Evolutionary conservation across 2,113 vertebrate species (phyloP).

Genomic region (Peromyscus leucopus): DNA sequence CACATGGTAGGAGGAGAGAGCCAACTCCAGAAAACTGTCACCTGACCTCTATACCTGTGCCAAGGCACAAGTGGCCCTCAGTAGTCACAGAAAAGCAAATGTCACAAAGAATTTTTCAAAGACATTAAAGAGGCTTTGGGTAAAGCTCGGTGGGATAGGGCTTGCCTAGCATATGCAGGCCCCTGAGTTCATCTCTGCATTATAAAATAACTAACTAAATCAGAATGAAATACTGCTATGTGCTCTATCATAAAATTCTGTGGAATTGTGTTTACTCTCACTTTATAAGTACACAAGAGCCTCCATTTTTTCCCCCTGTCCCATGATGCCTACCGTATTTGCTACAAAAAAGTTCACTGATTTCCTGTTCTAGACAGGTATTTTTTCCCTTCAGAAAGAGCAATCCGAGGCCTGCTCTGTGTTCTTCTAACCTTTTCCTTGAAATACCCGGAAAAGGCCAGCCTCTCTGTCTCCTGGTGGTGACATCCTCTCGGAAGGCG

Average conservation of each 20-base stretch:
- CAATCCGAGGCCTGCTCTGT: background rate
- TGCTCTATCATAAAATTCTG: background rate
- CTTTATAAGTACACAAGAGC: background rate
- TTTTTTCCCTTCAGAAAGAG: conserved; percentile 37
- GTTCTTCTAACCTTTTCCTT: background rate
- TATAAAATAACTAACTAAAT: too few species aligned
- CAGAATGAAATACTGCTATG: background rate
- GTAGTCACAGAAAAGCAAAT: too few species aligned
- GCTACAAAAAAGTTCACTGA: background rate
- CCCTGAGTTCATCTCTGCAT: background rate
- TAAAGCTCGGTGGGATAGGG: background rate
- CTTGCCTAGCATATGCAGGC: background rate
- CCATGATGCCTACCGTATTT: background rate
- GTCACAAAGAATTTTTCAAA: too few species aligned
- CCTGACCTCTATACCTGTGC: background rate
- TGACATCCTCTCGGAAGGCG: conserved; percentile 18
- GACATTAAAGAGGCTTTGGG: background rate
- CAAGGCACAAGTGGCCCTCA: background rate
- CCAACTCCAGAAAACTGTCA: background rate
- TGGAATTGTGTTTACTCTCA: conserved; percentile 31
- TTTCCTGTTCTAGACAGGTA: background rate
- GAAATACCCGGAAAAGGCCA: conserved; percentile 14
- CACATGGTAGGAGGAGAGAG: background rate
- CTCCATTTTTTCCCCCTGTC: conserved; percentile 20
- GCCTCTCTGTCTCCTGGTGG: background rate